Base-by-base conservation (phyloP, 2,888 invertebrate genomes). In the Tachina fera region DNA sequence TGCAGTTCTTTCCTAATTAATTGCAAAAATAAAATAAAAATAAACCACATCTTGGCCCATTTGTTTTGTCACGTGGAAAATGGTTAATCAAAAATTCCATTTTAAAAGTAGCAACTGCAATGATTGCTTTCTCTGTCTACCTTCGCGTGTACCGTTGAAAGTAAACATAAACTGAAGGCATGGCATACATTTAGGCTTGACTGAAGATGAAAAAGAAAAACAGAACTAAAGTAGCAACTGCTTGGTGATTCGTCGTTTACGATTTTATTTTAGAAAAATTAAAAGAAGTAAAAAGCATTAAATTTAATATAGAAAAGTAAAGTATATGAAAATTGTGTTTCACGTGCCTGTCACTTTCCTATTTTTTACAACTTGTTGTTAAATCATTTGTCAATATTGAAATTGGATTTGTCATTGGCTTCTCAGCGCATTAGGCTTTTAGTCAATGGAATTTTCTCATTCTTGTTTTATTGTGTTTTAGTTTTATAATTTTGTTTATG, bases 311-410 rank as follows among this genome's bases (percentile, higher is more conserved):
- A 78, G 3, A 70, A 56, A 79, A 9, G 1, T 39, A 11, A 1
- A 45, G 2, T 13, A 41, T 39, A 51, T 53, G 14, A 9, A 45
- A 60, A 53, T 13, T 51, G 5, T 70, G 8, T 41, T 16, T 3
- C 58, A 47, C 9, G 49, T 53, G 60, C 31, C 45, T 53, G 60
- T 51, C 45, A 53, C 39, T 70, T 51, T 8, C 41, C 49, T 45
- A 56, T 43, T 72, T 39, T 9, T 13, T 6, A 39, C 75, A 70
- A 47, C 63, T 79, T 79, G 75, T 79, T 79, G 75, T 87, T 70
- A 84, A 80, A 84, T 84, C 70, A 80, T 63, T 65, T 83, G 80
- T 87, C 77, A 81, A 83, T 85, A 45, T 79, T 79, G 85, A 68
- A 71, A 80, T 80, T 76, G 81, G 65, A 49, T 67, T 80, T 83